Conservation (phyloP, 2,797 vertebrate species). For the Thaleichthys pacificus region DNA sequence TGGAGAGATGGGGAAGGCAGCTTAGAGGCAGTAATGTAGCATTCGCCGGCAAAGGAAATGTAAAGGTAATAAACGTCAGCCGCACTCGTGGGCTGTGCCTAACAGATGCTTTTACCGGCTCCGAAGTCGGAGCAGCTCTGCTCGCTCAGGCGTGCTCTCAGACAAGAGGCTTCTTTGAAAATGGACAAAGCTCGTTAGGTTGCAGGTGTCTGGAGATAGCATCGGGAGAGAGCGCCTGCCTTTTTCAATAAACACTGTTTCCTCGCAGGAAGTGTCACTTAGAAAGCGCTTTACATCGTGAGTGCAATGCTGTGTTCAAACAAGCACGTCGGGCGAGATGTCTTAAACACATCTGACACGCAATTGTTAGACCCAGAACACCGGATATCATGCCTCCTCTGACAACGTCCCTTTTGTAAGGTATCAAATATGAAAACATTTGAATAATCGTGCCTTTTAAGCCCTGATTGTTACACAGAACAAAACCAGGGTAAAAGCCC, state of each 20-base stretch:
- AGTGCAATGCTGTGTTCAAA: slow-evolving; percentile 62
- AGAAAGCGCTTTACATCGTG: slow-evolving; percentile 60
- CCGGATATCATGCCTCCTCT: slow-evolving; percentile 26
- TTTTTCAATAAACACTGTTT: slow-evolving; percentile 76
- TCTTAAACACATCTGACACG: slow-evolving; percentile 53
- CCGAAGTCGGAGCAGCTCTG: slow-evolving; percentile 65
- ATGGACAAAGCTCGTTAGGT: slow-evolving; percentile 81
- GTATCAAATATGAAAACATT: slow-evolving; percentile 50
- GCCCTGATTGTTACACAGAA: not conserved
- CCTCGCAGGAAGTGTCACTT: slow-evolving; percentile 69
- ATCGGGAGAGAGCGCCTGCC: slow-evolving; percentile 68
- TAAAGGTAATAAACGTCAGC: slow-evolving; percentile 78
- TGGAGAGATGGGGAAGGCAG: slow-evolving; percentile 62
- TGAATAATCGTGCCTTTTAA: slow-evolving; percentile 32
- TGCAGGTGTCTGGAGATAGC: slow-evolving; percentile 76
- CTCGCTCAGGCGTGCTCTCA: slow-evolving; percentile 69
- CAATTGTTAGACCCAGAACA: slow-evolving; percentile 19
- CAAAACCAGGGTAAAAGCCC: not conserved
- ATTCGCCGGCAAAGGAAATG: slow-evolving; percentile 72
- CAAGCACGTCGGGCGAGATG: slow-evolving; percentile 56
- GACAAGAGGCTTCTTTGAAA: slow-evolving; percentile 73
- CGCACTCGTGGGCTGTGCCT: slow-evolving; percentile 70
- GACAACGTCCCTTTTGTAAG: slow-evolving; percentile 31
- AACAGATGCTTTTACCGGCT: slow-evolving; percentile 83
- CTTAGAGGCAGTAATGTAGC: slow-evolving; percentile 72